Evolutionary conservation across 2,888 invertebrate species (phyloP).

Genomic region (Lepeophtheirus nordmannii): DNA sequence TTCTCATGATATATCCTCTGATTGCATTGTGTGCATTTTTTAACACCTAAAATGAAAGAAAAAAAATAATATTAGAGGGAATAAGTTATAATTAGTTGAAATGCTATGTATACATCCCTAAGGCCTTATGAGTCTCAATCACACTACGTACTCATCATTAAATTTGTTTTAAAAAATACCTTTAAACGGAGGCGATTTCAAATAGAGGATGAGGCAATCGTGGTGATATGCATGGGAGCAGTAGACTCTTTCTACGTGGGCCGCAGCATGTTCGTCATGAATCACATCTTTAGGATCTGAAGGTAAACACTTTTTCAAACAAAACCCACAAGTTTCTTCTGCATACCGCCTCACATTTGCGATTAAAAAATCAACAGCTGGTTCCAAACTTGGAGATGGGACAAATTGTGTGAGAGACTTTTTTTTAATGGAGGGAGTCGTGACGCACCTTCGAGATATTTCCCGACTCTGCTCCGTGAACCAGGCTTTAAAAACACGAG

Average conservation of each 20-base stretch:
- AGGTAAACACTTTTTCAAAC: slow-evolving; percentile 47
- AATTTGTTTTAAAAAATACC: too few relatives aligned
- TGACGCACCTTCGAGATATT: slow-evolving; percentile 50
- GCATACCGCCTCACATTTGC: slow-evolving; percentile 47
- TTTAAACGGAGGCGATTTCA: slow-evolving; percentile 56
- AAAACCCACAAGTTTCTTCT: slow-evolving; percentile 47
- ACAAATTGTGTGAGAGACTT: slow-evolving; percentile 44
- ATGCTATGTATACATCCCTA: too few relatives aligned
- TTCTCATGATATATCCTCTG: slow-evolving; percentile 51
- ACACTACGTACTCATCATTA: too few relatives aligned
- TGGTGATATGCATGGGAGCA: slow-evolving; percentile 57
- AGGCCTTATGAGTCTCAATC: too few relatives aligned
- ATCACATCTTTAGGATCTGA: slow-evolving; percentile 34
- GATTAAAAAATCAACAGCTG: slow-evolving; percentile 45
- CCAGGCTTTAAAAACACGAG: slow-evolving; percentile 44
- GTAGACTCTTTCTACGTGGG: slow-evolving; percentile 51
- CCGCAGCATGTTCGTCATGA: slow-evolving; percentile 43
- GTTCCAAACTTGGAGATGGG: slow-evolving; percentile 46
- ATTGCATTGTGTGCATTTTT: slow-evolving; percentile 19
- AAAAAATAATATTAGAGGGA: too few relatives aligned
- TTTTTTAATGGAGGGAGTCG: slow-evolving; percentile 42
- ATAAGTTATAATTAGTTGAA: too few relatives aligned
- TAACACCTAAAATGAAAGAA: slow-evolving; percentile 17
- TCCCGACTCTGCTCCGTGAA: slow-evolving; percentile 50
- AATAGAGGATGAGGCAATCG: slow-evolving; percentile 48